Evolutionary conservation across 2,888 invertebrate genomes (phyloP).

Genomic region (Drosophila sordidapex): DNA sequence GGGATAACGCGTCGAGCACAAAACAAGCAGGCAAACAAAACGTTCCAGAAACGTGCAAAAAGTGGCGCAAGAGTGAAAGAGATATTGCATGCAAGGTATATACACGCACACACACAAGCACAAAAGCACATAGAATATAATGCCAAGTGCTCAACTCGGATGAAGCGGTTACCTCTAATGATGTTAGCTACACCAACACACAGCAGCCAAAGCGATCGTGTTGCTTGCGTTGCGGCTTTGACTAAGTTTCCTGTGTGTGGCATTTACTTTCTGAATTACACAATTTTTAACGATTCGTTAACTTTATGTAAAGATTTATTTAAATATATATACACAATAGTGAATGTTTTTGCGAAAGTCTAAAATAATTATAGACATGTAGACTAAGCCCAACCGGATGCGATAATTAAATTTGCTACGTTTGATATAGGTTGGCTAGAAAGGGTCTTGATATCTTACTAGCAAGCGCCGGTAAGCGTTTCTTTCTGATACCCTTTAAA

Average conservation of each 20-base stretch:
- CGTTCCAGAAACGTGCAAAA: constrained; percentile 20
- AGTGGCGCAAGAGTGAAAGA: background rate
- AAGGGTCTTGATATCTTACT: background rate
- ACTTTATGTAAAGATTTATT: background rate
- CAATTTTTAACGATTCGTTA: background rate
- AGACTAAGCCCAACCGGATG: background rate
- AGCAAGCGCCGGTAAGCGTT: background rate
- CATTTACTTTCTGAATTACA: background rate
- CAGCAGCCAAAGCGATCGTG: constrained; percentile 1
- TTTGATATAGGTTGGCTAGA: background rate
- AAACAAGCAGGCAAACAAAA: constrained; percentile 61
- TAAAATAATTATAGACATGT: background rate
- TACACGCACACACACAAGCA: constrained; percentile 5
- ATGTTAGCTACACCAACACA: constrained; percentile 43
- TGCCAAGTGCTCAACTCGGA: constrained; percentile 41
- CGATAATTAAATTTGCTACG: background rate
- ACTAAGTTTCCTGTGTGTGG: background rate
- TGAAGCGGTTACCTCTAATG: constrained; percentile 50
- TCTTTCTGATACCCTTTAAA: background rate
- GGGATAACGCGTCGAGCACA: constrained; percentile 39
- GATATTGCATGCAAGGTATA: background rate
- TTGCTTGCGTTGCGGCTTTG: background rate
- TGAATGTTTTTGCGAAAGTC: background rate
- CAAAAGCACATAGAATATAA: constrained; percentile 1
- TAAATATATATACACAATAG: background rate